Percentiles rank a stretch among this genome's conserved stretches.
Conservation (phyloP, 2,888 invertebrate species). For the Stenichneumon culpator region DNA sequence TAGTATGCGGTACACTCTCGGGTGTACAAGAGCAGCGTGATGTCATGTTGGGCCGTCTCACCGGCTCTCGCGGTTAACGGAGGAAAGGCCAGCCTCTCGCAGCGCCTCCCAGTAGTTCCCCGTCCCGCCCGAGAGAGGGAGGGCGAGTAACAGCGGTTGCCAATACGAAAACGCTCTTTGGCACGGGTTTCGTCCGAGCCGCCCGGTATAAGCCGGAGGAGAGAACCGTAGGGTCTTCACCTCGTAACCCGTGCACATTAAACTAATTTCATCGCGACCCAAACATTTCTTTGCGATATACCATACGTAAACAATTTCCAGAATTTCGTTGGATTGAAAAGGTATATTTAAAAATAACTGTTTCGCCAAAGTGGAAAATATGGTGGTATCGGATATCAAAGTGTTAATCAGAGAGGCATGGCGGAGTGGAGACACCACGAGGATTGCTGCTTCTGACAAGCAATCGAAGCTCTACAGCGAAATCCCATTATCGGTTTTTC, state of each 20-base stretch:
- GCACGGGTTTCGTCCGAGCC: conserved; percentile 11
- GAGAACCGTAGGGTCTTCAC: conserved; percentile 10
- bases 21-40: conserved; percentile 25
- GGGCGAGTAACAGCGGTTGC: not conserved
- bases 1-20: conserved; percentile 9
- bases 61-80: conserved; percentile 38
- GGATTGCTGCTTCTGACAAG: conserved; percentile 52
- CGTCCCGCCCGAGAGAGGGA: not conserved
- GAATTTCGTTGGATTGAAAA: too few relatives aligned
- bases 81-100: conserved; percentile 14
- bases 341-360: too few relatives aligned
- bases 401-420: not conserved
- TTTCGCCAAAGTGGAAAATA: too few relatives aligned
- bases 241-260: conserved; percentile 32
- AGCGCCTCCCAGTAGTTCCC: not conserved
- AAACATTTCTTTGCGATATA: too few relatives aligned
- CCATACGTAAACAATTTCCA: too few relatives aligned
- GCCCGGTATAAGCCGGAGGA: conserved; percentile 39
- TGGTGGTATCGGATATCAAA: too few relatives aligned
- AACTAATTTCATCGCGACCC: conserved; percentile 57
- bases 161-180: conserved; percentile 10
- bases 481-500: conserved; percentile 63
- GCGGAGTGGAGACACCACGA: not conserved
- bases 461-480: conserved; percentile 54
- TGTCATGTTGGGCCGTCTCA: conserved; percentile 40